Evolutionary conservation across 2,797 vertebrate genomes (phyloP), one percentile per base, ranked within the genome.

Genomic region (Alfaro cultratus): DNA sequence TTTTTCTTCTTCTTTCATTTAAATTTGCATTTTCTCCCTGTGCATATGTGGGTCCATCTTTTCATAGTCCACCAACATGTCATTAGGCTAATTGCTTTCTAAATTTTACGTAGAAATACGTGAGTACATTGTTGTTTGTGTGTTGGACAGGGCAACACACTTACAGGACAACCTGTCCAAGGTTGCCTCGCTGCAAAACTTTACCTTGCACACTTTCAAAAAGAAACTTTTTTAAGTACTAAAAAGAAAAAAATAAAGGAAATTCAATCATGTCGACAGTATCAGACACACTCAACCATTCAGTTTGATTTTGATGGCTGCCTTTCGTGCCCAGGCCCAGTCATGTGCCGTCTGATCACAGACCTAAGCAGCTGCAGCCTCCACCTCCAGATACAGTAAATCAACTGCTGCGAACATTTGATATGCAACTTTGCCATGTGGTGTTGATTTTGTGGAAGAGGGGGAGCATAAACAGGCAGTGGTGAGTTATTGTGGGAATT

Each of bases 331-430:
- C 51, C 57, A 87, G 83, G 88, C 82, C 77, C 76, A 84, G 77
- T 78, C 68, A 87, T 78, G 78, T 72, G 39, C 29, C 53, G 74
- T 53, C 78, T 80, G 83, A 88, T 85, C 83, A 51, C 31, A 79
- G 70, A 82, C 53, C 43, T 64, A 78, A 87, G 81, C 89, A 83
- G 85, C 86, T 86, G 86, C 88, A 79, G 81, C 26, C 49, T 77
- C 46, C 1, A 79, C 85, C 74, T 88, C 78, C 75, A 78, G 55
- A 74, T 79, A 82, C 74, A 80, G 34, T 64, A 80, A 85, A 46
- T 82, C 76, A 76, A 72, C 81, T 60, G 13, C 6, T 67, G 73
- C 39, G 60, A 57, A 73, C 78, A 68, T 74, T 74, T 85, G 70
- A 82, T 85, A 85, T 60, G 67, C 72, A 80, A 26, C 72, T 23